A percentile compares a stretch with the other conserved stretches of the same genome.
Conservation (phyloP, 2,888 invertebrate species). For the Eristalinus aeneus region DNA sequence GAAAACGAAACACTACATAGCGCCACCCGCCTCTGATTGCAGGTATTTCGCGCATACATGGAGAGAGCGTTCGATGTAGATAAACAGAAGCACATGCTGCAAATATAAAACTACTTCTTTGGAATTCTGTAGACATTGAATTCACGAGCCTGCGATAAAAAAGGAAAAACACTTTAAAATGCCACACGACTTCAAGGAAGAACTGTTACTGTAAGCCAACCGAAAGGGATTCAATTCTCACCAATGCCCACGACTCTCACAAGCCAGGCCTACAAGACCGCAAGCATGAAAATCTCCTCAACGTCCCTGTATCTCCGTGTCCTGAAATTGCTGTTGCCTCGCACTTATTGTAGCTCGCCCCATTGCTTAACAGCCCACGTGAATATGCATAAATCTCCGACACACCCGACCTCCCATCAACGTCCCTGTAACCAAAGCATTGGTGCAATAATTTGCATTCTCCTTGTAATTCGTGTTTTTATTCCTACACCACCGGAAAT, state of each 20-base stretch:
- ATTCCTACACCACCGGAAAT: slow-evolving; percentile 4
- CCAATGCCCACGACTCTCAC: not conserved
- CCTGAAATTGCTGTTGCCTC: not conserved
- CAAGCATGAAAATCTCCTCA: not conserved
- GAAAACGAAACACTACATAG: no score
- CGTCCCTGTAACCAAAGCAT: not conserved
- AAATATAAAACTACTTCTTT: no score
- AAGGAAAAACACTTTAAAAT: no score
- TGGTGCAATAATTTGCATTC: slow-evolving; percentile 51
- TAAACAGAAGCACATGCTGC: no score
- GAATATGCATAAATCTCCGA: not conserved
- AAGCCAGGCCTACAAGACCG: not conserved
- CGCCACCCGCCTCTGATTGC: no score
- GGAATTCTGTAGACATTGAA: no score
- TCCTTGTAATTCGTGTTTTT: slow-evolving; percentile 33
- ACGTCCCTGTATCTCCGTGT: not conserved
- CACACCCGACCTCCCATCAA: not conserved
- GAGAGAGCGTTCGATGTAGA: no score
- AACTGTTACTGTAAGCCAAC: no score
- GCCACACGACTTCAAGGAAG: no score
- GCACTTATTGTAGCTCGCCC: not conserved
- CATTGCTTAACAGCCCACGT: not conserved
- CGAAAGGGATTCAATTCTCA: no score
- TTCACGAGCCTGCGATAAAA: no score
- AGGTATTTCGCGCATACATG: no score